A percentile compares a stretch with the other conserved stretches of the same genome.
Conservation (phyloP, 2,113 vertebrate genomes). For the Bubo bubo region DNA sequence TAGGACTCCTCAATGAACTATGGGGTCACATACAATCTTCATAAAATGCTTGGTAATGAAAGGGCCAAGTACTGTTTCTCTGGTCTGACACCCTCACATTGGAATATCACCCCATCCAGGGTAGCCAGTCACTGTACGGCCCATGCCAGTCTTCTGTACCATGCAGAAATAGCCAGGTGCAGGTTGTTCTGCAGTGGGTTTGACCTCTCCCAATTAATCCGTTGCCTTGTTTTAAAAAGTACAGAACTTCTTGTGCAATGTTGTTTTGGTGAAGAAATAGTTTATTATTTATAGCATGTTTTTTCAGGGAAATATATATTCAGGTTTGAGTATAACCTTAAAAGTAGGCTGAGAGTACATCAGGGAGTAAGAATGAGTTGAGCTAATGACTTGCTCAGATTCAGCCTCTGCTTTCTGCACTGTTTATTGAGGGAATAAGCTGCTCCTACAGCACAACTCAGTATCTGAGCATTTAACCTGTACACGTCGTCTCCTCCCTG, state of each 20-base stretch:
- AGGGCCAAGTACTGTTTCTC: background rate
- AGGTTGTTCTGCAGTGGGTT: background rate
- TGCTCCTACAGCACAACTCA: background rate
- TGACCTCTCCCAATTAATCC: background rate
- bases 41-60: background rate
- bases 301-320: conserved; percentile 7
- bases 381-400: conserved; percentile 14
- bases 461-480: background rate
- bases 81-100: rapidly evolving
- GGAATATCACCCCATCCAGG: rapidly evolving
- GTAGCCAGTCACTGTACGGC: rapidly evolving
- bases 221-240: background rate
- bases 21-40: rapidly evolving
- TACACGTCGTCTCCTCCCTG: background rate
- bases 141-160: background rate
- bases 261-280: background rate
- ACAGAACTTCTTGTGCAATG: background rate
- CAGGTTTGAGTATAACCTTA: conserved; percentile 1
- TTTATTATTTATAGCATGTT: conserved; percentile 51
- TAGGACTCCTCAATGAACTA: rapidly evolving
- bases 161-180: background rate
- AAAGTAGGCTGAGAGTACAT: conserved; percentile 16
- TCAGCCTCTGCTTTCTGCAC: background rate
- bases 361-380: conserved; percentile 3
- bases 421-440: background rate